Evolutionary conservation across 2,888 invertebrate genomes (phyloP), one percentile per base, ranked within the genome.

Genomic region (Euplagia quadripunctaria): DNA sequence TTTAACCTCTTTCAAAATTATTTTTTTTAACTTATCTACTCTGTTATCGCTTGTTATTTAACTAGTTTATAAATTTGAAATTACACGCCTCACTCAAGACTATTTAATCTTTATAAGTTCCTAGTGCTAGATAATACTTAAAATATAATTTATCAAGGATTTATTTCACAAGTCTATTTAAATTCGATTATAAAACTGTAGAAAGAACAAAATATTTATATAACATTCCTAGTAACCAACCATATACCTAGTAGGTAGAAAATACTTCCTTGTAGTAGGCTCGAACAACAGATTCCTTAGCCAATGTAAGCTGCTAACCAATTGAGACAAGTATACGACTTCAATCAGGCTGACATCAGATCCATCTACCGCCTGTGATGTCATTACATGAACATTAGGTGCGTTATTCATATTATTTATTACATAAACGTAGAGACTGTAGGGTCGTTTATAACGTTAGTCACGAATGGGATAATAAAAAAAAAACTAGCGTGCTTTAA

Each of bases 281-380:
- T 79, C 76, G 74, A 76, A 77, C 78, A 66, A 82, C 82, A 74
- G 74, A 84, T 84, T 86, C 75, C 79, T 84, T 70, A 64, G 55
- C 82, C 78, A 79, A 83, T 82, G 71, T 75, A 77, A 71, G 78
- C 77, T 76, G 77, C 83, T 78, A 79, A 80, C 83, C 90, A 91
- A 92, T 91, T 91, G 88, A 90, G 88, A 88, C 80, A 88, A 90
- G 89, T 89, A 88, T 90, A 91, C 88, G 87, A 87, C 80, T 77
- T 85, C 68, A 73, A 79, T 78, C 72, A 78, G 66, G 75, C 79
- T 91, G 91, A 92, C 89, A 89, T 91, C 90, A 91, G 86, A 84
- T 83, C 64, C 70, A 82, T 78, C 71, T 74, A 71, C 78, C 75
- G 81, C 79, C 72, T 79, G 86, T 91, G 89, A 91, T 88, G 88